A percentile compares a stretch with the other conserved stretches of the same genome.
phyloP scores from a whole-genome alignment of 2,113 vertebrate species.

The Rhodinocichla rosea region DNA sequence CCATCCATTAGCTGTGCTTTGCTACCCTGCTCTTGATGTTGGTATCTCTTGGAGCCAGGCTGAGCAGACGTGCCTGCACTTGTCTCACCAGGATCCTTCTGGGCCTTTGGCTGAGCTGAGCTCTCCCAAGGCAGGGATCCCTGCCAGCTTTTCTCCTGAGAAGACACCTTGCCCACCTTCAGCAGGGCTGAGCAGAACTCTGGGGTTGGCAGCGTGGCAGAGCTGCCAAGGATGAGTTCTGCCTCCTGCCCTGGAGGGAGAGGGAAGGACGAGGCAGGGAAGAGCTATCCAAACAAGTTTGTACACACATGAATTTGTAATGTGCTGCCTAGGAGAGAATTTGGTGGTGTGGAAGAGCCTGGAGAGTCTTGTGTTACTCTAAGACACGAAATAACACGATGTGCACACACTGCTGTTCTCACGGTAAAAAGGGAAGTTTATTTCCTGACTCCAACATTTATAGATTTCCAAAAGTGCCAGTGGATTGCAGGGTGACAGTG shows the following conservation, averaged over 20 bases:
- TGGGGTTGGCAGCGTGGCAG: neutral
- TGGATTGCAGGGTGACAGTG: no score
- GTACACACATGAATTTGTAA: slow-evolving; percentile 40
- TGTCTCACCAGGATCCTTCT: neutral
- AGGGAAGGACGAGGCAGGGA: neutral
- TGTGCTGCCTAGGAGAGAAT: neutral
- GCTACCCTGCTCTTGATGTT: neutral
- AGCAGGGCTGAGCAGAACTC: neutral
- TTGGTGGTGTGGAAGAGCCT: neutral
- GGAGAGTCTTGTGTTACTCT: neutral
- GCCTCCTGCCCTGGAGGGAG: slow-evolving; percentile 23
- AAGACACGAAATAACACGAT: no score
- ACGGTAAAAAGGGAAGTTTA: no score
- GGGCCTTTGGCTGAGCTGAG: slow-evolving; percentile 10
- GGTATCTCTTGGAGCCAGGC: neutral
- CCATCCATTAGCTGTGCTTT: neutral
- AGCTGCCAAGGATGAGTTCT: slow-evolving; percentile 3
- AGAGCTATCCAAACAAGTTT: slow-evolving; percentile 45
- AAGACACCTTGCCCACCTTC: slow-evolving; percentile 11
- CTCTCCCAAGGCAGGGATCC: neutral
- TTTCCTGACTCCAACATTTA: no score
- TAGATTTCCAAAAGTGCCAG: no score
- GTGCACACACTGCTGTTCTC: no score
- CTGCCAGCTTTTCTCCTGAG: neutral
- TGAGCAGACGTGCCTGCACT: neutral